phyloP scores from a whole-genome alignment of 2,113 vertebrate species.

The Baryphthengus martii region DNA sequence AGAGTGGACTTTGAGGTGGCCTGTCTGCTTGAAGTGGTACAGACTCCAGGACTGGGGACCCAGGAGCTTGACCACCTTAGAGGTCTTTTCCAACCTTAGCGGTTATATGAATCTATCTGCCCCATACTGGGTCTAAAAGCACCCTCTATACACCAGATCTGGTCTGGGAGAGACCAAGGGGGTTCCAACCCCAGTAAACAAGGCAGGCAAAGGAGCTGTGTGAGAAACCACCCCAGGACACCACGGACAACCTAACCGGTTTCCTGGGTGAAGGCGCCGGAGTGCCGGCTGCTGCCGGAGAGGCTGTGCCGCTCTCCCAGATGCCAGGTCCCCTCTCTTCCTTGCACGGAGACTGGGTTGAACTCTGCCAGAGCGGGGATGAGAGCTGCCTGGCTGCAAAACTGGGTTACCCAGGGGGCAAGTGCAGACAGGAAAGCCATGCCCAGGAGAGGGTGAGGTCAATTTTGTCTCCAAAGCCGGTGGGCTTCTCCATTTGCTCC shows the following conservation, averaged over 20 bases:
- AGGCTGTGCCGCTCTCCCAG: not conserved
- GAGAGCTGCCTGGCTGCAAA: not conserved
- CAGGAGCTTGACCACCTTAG: no score
- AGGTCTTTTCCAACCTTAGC: no score
- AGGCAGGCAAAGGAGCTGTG: not conserved
- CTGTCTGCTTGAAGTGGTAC: not conserved
- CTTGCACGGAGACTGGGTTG: not conserved
- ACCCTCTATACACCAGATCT: not conserved
- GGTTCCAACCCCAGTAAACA: not conserved
- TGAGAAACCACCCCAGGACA: not conserved
- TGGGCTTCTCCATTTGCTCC: not conserved
- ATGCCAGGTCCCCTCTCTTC: not conserved
- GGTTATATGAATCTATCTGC: no score
- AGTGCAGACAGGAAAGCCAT: not conserved
- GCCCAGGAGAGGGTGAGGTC: not conserved
- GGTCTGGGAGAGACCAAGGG: not conserved
- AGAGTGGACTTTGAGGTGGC: not conserved
- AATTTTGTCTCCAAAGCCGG: not conserved
- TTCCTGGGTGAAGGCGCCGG: not conserved
- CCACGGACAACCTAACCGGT: not conserved
- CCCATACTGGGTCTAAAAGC: not conserved
- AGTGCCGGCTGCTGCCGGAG: not conserved
- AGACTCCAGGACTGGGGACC: not conserved
- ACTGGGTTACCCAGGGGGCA: fast-evolving
- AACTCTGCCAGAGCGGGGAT: not conserved